phyloP scores from a whole-genome alignment of 23 tunicate species.

The Oikopleura dioica region DNA sequence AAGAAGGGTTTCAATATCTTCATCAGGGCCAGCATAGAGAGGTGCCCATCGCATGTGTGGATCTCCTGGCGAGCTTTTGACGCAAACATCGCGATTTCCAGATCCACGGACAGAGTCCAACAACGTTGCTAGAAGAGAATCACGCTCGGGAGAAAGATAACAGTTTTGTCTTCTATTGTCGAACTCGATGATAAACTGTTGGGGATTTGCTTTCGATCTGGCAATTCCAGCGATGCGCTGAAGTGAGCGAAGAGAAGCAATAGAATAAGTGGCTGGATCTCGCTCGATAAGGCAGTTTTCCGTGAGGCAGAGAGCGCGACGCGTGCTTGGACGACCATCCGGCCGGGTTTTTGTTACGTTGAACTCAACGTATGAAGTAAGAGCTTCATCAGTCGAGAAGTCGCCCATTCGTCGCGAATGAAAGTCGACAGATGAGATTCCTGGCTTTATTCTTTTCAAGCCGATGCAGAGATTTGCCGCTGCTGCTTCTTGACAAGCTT shows the following conservation, averaged over 20 bases:
- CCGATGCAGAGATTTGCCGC: constrained; percentile 28
- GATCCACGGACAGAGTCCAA: constrained; percentile 72
- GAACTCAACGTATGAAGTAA: constrained; percentile 64
- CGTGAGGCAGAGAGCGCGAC: constrained; percentile 57
- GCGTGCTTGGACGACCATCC: constrained; percentile 27
- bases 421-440: constrained; percentile 48
- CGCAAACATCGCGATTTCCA: constrained; percentile 26
- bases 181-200: constrained; percentile 45
- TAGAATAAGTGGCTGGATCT: constrained; percentile 66
- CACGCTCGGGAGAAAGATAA: constrained; percentile 51
- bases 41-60: constrained; percentile 55
- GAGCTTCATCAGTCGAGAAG: constrained; percentile 53
- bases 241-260: constrained; percentile 36
- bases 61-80: constrained; percentile 40
- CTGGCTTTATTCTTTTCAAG: constrained; percentile 33
- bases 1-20: constrained; percentile 77
- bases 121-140: constrained; percentile 69
- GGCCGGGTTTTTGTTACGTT: constrained; percentile 22
- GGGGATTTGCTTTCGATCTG: constrained; percentile 41
- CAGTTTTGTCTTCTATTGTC: constrained; percentile 25
- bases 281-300: constrained; percentile 78
- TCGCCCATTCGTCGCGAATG: constrained; percentile 51
- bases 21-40: constrained; percentile 33
- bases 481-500: constrained; percentile 48
- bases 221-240: constrained; percentile 15